These are phyloP conservation scores for Brachyhypopomus gauderio DNA, from an alignment of 2,113 vertebrate species.

Conservation along the genomic window DNA sequence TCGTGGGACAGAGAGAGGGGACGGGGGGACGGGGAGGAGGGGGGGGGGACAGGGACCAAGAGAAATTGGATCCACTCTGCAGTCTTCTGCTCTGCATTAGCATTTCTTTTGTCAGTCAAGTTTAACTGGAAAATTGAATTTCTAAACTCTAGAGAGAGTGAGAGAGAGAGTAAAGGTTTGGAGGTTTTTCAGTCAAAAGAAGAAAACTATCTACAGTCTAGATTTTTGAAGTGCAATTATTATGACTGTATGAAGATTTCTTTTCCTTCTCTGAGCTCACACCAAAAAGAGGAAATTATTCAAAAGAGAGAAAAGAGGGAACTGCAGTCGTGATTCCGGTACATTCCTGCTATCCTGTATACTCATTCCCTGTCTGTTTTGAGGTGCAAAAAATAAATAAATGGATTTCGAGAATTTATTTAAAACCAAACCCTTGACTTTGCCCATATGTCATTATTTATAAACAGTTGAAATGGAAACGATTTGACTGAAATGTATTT, in stretches of 20 bases:
- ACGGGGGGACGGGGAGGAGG: background rate
- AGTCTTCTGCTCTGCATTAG: constrained; percentile 73
- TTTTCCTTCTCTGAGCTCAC: constrained; percentile 81
- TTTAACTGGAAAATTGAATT: constrained; percentile 78
- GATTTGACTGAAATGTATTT: too few species aligned
- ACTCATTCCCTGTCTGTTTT: constrained; percentile 73
- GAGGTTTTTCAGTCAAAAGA: constrained; percentile 66
- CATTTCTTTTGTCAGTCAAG: constrained; percentile 78
- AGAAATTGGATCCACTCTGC: constrained; percentile 72
- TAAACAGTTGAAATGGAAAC: too few species aligned
- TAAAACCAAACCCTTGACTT: constrained; percentile 64
- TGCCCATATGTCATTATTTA: constrained; percentile 70
- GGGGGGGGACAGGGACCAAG: constrained; percentile 63
- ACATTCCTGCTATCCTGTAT: constrained; percentile 79
- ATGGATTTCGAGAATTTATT: constrained; percentile 78
- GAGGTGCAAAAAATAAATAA: constrained; percentile 77
- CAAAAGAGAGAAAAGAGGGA: constrained; percentile 56
- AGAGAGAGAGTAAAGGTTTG: background rate
- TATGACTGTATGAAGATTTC: constrained; percentile 78
- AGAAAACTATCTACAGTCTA: constrained; percentile 76
- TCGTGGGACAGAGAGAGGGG: constrained; percentile 66
- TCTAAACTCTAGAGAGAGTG: constrained; percentile 64
- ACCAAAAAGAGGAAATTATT: constrained; percentile 68
- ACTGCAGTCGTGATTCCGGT: constrained; percentile 75
- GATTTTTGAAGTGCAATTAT: constrained; percentile 84